These are phyloP conservation scores for Calephelis virginiensis DNA, from an alignment of 1,140 invertebrate genomes.

Conservation along the genomic window DNA sequence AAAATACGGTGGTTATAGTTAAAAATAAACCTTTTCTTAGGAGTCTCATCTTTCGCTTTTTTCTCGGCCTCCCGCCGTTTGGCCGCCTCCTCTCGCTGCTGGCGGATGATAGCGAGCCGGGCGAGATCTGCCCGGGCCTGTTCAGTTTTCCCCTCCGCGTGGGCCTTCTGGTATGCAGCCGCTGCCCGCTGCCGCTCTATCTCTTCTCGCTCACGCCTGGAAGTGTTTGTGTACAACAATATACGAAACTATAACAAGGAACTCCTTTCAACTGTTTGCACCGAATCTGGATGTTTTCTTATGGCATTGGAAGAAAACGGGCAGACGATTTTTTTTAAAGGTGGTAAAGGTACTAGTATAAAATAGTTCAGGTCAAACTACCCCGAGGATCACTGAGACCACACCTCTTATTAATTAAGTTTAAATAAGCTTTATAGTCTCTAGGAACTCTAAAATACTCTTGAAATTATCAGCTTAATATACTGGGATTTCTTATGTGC, in stretches of 20 bases:
- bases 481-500: too few species aligned
- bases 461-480: too few species aligned
- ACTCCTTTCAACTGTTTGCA: not conserved
- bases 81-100: constrained; percentile 96
- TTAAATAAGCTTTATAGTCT: too few species aligned
- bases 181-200: constrained; percentile 93
- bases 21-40: constrained; percentile 58
- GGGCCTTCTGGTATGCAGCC: constrained; percentile 93
- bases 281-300: too few species aligned
- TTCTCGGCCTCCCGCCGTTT: constrained; percentile 93
- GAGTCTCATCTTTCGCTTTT: constrained; percentile 82
- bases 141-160: constrained; percentile 96
- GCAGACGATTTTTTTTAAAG: too few species aligned
- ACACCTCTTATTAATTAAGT: too few species aligned
- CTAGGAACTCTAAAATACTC: too few species aligned
- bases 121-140: constrained; percentile 96
- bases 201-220: constrained; percentile 90
- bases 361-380: too few species aligned
- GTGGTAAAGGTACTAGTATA: too few species aligned
- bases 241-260: not conserved
- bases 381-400: too few species aligned
- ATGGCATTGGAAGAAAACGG: too few species aligned
- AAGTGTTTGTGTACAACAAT: constrained; percentile 22
- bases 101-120: constrained; percentile 92
- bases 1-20: too few species aligned